Evolutionary conservation across 30 jellyfish, hydroid and myxozoan genomes (phyloP).

Genomic region (Aurelia sp.): DNA sequence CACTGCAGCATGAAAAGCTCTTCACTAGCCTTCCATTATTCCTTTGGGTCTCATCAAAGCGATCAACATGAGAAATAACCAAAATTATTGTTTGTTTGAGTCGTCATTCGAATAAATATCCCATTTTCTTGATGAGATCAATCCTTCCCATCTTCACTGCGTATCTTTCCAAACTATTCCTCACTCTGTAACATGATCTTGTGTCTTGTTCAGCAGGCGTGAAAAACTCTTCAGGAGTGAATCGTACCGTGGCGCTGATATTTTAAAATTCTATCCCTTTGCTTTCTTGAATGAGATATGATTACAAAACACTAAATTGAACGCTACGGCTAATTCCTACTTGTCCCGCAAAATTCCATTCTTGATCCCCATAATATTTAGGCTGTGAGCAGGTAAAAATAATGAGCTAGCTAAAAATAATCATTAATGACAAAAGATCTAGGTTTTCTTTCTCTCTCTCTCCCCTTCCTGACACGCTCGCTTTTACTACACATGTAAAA

Average conservation of each 20-base stretch:
- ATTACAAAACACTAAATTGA: slow-evolving; percentile 3
- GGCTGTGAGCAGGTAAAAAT: too few relatives aligned
- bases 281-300: neutral
- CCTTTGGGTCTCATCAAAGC: slow-evolving; percentile 5
- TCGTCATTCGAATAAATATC: neutral
- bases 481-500: slow-evolving; percentile 35
- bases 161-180: neutral
- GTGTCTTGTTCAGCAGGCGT: slow-evolving; percentile 38
- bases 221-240: slow-evolving; percentile 34
- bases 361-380: too few relatives aligned
- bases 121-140: neutral
- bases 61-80: slow-evolving; percentile 16
- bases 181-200: slow-evolving; percentile 33
- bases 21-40: neutral
- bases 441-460: too few relatives aligned
- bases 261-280: neutral
- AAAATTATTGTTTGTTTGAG: neutral
- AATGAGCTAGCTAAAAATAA: too few relatives aligned
- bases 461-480: too few relatives aligned
- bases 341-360: too few relatives aligned
- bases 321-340: neutral
- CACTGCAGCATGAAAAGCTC: slow-evolving; percentile 1
- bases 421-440: neutral
- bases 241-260: slow-evolving; percentile 42
- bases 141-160: slow-evolving; percentile 1